Evolutionary conservation across 2,113 vertebrate species (phyloP).

Genomic region (Numenius arquata): DNA sequence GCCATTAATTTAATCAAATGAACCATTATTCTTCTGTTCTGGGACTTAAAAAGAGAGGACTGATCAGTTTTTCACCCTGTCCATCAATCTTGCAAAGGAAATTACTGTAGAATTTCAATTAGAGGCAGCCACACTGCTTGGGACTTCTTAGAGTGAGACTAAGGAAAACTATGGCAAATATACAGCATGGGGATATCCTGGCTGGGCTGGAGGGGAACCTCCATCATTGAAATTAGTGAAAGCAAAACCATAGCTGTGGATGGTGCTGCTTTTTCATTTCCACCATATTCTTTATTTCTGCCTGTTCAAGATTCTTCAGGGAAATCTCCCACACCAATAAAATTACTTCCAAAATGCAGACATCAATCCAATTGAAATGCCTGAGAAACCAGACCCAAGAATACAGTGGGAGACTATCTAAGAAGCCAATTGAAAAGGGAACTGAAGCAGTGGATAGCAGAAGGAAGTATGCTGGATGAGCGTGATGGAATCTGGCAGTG

Average conservation of each 20-base stretch:
- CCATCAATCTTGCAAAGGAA: not conserved
- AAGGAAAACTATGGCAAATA: not conserved
- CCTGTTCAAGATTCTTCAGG: not conserved
- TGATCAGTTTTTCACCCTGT: not conserved
- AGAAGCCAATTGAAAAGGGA: not conserved
- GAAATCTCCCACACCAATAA: not conserved
- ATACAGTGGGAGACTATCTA: not conserved
- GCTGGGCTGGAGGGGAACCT: not conserved
- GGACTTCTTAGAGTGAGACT: not conserved
- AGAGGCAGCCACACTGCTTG: not conserved
- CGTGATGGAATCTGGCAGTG: not conserved
- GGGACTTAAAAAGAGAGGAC: not conserved
- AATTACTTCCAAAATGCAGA: not conserved
- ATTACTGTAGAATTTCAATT: slow-evolving; percentile 23
- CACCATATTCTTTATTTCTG: not conserved
- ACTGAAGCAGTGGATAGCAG: not conserved
- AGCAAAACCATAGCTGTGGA: not conserved
- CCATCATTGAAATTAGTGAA: not conserved
- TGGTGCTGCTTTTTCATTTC: not conserved
- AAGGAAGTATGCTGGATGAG: not conserved
- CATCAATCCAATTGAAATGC: not conserved
- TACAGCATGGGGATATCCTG: not conserved
- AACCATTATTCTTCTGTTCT: slow-evolving; percentile 25
- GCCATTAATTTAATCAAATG: slow-evolving; percentile 54
- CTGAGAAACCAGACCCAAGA: not conserved